Base-by-base conservation (phyloP, 2,888 invertebrate species). In the Hypsopygia costalis region DNA sequence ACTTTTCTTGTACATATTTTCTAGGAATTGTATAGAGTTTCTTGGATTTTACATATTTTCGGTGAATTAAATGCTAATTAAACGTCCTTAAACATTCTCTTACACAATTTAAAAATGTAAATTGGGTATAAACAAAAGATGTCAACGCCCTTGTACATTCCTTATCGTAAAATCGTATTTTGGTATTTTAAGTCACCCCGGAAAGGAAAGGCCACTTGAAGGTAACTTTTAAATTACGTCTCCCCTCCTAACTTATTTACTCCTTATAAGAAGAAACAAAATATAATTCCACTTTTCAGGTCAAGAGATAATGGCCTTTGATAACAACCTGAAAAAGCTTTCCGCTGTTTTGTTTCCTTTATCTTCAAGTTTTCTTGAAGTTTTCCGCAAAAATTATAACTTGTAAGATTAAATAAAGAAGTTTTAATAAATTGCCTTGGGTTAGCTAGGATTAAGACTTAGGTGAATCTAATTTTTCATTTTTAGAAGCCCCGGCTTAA, bases 281-380 rank as follows among this genome's bases (percentile, higher is more conserved):
- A 86, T 85, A 83, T 85, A 81, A 86, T 86, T 82, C 81, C 74
- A 80, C 74, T 81, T 85, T 82, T 80, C 80, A 86, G 85, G 82
- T 86, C 86, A 83, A 77, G 69, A 81, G 83, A 83, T 87, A 87
- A 86, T 85, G 81, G 81, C 72, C 78, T 85, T 82, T 86, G 85
- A 85, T 86, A 86, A 83, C 77, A 81, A 79, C 70, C 77, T 78
- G 82, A 81, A 78, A 85, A 86, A 87, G 87, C 86, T 87, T 86
- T 87, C 85, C 85, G 83, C 79, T 87, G 86, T 85, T 87, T 83
- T 83, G 82, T 82, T 86, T 81, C 80, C 76, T 83, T 82, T 85
- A 81, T 83, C 81, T 78, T 66, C 61, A 73, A 85, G 78, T 83
- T 82, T 79, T 64, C 72, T 72, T 76, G 68, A 82, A 81, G 76